Evolutionary conservation across 1,140 invertebrate species (phyloP).

Genomic region (Venturia canescens): DNA sequence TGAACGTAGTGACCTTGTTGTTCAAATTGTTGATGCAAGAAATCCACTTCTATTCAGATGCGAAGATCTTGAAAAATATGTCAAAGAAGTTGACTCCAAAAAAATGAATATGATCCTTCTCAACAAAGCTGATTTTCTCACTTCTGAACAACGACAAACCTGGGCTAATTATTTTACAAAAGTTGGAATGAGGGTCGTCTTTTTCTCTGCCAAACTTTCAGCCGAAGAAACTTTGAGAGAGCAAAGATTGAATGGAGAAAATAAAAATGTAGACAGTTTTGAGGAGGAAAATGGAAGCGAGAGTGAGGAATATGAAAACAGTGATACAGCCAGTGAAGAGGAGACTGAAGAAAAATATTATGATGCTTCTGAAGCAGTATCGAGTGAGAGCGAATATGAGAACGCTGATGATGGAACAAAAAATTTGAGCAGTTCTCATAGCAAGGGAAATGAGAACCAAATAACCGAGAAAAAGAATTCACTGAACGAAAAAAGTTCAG

Average conservation of each 20-base stretch:
- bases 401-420: slow-evolving; percentile 71
- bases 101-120: slow-evolving; percentile 93
- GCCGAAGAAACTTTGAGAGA: slow-evolving; percentile 73
- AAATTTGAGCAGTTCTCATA: slow-evolving; percentile 18
- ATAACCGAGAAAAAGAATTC: neutral
- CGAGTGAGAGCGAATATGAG: slow-evolving; percentile 65
- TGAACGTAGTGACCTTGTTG: slow-evolving; percentile 95
- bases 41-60: slow-evolving; percentile 97
- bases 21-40: slow-evolving; percentile 97
- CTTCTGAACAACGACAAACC: slow-evolving; percentile 84
- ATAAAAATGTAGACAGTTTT: slow-evolving; percentile 33
- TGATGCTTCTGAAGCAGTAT: slow-evolving; percentile 57
- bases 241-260: slow-evolving; percentile 59
- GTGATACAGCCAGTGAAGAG: neutral
- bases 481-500: neutral
- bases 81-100: slow-evolving; percentile 87
- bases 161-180: slow-evolving; percentile 94
- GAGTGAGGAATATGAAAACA: slow-evolving; percentile 57
- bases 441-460: slow-evolving; percentile 6
- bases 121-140: slow-evolving; percentile 98
- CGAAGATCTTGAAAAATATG: slow-evolving; percentile 96
- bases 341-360: slow-evolving; percentile 14
- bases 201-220: slow-evolving; percentile 88
- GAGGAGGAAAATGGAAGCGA: slow-evolving; percentile 50
- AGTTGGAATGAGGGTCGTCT: slow-evolving; percentile 83